A percentile compares a stretch with the other conserved stretches of the same genome.
Conservation (phyloP, 2,797 vertebrate species). For the Tiaroga cobitis region DNA sequence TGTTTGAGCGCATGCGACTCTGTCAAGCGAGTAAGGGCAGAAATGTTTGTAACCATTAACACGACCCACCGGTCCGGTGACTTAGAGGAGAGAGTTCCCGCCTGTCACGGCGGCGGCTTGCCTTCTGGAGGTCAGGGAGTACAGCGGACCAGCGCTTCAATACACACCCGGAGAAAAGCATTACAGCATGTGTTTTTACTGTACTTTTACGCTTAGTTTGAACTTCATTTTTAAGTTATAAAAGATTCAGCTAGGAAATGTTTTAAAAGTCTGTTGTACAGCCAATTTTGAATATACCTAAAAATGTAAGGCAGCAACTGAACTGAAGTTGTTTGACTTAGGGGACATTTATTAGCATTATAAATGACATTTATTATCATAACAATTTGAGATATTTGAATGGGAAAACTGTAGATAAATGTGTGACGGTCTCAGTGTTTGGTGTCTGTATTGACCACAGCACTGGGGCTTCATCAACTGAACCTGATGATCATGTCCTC, state of each 20-base stretch:
- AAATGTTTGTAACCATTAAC: slow-evolving; percentile 29
- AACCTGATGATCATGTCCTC: not conserved
- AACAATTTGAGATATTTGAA: not conserved
- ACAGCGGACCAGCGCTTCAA: too few relatives aligned
- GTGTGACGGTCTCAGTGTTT: not conserved
- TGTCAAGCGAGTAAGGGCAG: slow-evolving; percentile 9
- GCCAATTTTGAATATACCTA: not conserved
- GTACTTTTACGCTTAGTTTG: not conserved
- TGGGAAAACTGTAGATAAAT: not conserved
- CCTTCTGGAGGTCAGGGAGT: not conserved
- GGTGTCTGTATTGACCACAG: not conserved
- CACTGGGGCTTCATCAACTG: not conserved
- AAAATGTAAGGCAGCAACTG: not conserved
- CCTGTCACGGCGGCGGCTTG: not conserved
- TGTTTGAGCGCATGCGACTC: not conserved
- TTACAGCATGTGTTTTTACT: not conserved
- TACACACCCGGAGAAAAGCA: too few relatives aligned
- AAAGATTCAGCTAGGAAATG: not conserved
- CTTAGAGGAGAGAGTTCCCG: not conserved
- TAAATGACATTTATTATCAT: not conserved
- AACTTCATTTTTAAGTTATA: not conserved
- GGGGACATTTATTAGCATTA: not conserved
- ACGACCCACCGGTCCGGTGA: slow-evolving; percentile 25
- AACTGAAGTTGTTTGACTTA: not conserved
- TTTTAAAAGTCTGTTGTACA: not conserved